Evolutionary conservation across 1,140 invertebrate species (phyloP), one percentile per base, ranked within the genome.

Genomic region (Aricia agestis): DNA sequence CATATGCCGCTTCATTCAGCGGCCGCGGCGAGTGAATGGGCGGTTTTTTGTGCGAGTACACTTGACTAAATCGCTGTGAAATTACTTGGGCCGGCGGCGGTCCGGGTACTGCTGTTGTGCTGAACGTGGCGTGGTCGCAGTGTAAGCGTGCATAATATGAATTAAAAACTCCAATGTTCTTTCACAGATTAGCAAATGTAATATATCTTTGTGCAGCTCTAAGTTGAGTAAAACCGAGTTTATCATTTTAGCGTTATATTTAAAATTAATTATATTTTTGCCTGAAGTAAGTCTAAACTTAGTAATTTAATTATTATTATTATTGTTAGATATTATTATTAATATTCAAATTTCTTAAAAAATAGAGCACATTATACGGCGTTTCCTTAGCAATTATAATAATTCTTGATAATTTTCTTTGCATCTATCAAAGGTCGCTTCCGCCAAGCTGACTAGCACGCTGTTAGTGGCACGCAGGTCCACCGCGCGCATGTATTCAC

Each of bases 31-130:
- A 78, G 82, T 87, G 85, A 90, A 86, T 87, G 87, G 83, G 67
- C 15, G 59, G 70, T 79, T 90, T 89, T 89, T 90, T 87, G 80
- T 81, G 66, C 68, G 68, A 77, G 76, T 82, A 83, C 85, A 89
- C 87, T 89, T 88, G 85, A 77, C 83, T 78, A 87, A 90, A 90
- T 90, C 85, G 76, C 74, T 90, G 87, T 90, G 87, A 90, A 90
- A 90, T 90, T 90, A 88, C 79, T 86, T 88, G 78, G 74, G 70
- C 73, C 76, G 69, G 77, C 75, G 68, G 68, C 78, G 72, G 70
- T 66, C 59, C 13, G 58, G 72, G 75, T 76, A 63, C 45, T 69
- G 77, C 45, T 69, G 77, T 78, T 78, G 76, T 78, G 74, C 80
- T 74, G 59, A 63, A 58, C 66, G 45, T 52, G n/a, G 74, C 74